A percentile compares a stretch with the other conserved stretches of the same genome.
These are phyloP conservation scores for Amphimallon solstitiale DNA, from an alignment of 2,888 invertebrate species.

Conservation along the genomic window DNA sequence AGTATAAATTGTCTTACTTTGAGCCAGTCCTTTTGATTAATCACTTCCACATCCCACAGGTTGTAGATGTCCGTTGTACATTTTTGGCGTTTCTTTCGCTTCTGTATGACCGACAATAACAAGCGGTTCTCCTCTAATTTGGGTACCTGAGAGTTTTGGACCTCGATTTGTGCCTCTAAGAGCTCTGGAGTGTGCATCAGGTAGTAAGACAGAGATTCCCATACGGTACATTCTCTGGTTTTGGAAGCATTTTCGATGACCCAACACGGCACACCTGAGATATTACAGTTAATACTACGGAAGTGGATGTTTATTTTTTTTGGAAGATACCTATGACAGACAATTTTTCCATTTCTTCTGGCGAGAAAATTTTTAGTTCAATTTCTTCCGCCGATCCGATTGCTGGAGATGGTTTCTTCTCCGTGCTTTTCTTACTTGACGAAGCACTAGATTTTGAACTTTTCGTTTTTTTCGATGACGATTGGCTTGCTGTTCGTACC, in stretches of 20 bases:
- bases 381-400: background rate
- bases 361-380: slow-evolving; percentile 8
- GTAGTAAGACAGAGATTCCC: slow-evolving; percentile 35
- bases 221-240: slow-evolving; percentile 36
- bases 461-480: slow-evolving; percentile 21
- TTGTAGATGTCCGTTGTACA: slow-evolving; percentile 37
- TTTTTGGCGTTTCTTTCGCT: slow-evolving; percentile 27
- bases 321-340: slow-evolving; percentile 4
- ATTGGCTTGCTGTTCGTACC: background rate
- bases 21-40: too few relatives aligned
- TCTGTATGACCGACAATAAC: slow-evolving; percentile 39
- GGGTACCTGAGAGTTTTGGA: slow-evolving; percentile 34
- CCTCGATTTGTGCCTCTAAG: slow-evolving; percentile 8
- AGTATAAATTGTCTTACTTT: too few relatives aligned
- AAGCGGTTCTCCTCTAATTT: slow-evolving; percentile 38
- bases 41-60: slow-evolving; percentile 25
- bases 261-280: slow-evolving; percentile 46
- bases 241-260: slow-evolving; percentile 38
- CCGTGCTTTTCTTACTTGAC: slow-evolving; percentile 19
- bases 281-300: too few relatives aligned
- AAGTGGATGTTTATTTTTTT: too few relatives aligned
- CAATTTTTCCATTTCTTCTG: slow-evolving; percentile 25
- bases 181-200: slow-evolving; percentile 40
- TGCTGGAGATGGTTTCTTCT: background rate
- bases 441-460: slow-evolving; percentile 27